Evolutionary conservation across 2,797 vertebrate genomes (phyloP).

Genomic region (Paedocypris micromegethes): DNA sequence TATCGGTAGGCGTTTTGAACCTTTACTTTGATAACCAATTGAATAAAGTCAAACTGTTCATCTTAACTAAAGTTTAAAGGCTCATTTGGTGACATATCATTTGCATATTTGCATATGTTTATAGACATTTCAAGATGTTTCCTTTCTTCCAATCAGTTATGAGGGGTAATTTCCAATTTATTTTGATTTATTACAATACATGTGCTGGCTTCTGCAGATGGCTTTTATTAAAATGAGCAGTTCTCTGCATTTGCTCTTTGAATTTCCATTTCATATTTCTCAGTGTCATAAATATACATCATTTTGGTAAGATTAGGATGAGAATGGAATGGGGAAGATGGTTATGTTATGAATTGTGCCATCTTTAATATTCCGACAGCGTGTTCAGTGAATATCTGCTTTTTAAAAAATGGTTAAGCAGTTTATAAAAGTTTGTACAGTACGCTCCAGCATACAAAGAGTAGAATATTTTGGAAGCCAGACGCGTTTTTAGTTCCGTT

Average conservation of each 20-base stretch:
- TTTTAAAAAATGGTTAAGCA: conserved; percentile 2
- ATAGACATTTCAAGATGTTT: conserved; percentile 5
- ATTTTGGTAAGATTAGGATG: conserved; percentile 6
- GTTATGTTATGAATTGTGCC: conserved; percentile 6
- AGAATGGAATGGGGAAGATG: background rate
- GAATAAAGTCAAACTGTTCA: conserved; percentile 75
- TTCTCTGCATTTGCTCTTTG: conserved; percentile 6
- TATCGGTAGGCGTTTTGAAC: conserved; percentile 79
- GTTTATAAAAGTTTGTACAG: conserved; percentile 16
- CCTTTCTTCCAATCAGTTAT: background rate
- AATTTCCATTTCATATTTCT: conserved; percentile 11
- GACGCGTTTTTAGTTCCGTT: conserved; percentile 6
- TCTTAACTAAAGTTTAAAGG: conserved; percentile 79
- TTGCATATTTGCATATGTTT: conserved; percentile 51
- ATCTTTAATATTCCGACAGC: conserved; percentile 1
- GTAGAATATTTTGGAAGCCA: conserved; percentile 22
- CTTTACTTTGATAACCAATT: conserved; percentile 81
- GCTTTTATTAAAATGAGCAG: conserved; percentile 11
- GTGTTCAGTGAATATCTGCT: conserved; percentile 6
- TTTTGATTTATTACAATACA: conserved; percentile 4
- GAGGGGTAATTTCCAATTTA: background rate
- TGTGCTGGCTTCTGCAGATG: background rate
- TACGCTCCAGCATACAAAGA: conserved; percentile 23
- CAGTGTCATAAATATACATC: conserved; percentile 13
- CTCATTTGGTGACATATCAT: conserved; percentile 68